These are phyloP conservation scores for Lacerta agilis DNA, from an alignment of 2,797 vertebrate species.

Conservation along the genomic window DNA sequence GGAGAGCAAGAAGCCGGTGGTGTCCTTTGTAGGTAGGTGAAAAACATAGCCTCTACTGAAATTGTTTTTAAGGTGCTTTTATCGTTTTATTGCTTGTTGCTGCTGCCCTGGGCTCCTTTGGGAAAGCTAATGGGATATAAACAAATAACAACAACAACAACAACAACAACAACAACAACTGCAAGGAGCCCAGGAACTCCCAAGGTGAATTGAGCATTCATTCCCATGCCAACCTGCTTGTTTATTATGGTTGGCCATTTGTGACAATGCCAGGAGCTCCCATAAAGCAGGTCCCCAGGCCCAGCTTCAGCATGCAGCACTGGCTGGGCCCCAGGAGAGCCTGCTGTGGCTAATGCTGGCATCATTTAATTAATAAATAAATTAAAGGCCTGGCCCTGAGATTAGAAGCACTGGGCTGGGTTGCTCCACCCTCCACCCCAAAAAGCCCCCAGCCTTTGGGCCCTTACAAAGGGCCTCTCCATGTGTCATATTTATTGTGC, in stretches of 20 bases:
- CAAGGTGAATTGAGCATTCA: background rate
- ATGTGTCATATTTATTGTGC: too few relatives aligned
- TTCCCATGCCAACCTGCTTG: background rate
- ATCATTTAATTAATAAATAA: background rate
- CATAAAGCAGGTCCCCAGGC: background rate
- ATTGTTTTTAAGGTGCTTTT: too few relatives aligned
- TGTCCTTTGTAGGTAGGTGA: conserved; percentile 84
- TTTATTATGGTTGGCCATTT: background rate
- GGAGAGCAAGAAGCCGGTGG: conserved; percentile 83
- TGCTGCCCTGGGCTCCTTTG: too few relatives aligned
- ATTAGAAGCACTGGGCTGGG: background rate
- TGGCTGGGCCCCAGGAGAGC: background rate
- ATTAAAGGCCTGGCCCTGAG: background rate
- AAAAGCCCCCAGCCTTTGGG: too few relatives aligned
- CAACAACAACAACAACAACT: too few relatives aligned
- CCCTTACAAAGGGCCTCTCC: too few relatives aligned
- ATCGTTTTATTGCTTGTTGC: too few relatives aligned
- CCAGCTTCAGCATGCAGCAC: too few relatives aligned
- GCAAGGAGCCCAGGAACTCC: background rate
- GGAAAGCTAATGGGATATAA: too few relatives aligned
- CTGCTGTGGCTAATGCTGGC: background rate
- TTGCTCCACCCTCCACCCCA: background rate
- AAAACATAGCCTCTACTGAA: background rate
- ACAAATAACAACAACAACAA: too few relatives aligned
- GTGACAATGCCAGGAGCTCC: background rate